Conservation (phyloP, 2,888 invertebrate genomes). For the Andrena chrysosceles region DNA sequence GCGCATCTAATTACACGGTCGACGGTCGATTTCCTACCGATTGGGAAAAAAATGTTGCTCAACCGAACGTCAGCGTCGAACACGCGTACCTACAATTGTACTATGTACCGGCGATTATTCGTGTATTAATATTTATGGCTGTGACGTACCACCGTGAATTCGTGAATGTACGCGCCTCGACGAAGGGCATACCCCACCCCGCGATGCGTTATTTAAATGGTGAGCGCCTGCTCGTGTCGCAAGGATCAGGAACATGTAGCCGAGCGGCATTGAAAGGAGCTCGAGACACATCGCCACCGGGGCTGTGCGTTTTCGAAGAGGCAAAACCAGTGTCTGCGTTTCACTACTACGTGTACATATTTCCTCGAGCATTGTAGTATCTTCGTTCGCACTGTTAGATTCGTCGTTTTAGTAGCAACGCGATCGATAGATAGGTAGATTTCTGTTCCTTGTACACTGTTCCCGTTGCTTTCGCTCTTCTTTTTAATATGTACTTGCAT, state of each 20-base stretch:
- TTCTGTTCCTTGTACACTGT: background rate
- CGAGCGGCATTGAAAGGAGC: conserved; percentile 10
- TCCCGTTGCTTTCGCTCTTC: background rate
- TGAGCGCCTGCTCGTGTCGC: conserved; percentile 30
- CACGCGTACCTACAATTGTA: conserved; percentile 23
- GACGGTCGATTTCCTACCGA: background rate
- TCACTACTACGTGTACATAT: conserved; percentile 30
- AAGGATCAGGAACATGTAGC: conserved; percentile 31
- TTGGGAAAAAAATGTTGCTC: conserved; percentile 24
- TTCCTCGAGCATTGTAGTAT: conserved; percentile 16
- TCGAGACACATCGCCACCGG: conserved; percentile 11
- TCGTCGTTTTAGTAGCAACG: background rate
- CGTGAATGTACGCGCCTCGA: conserved; percentile 41
- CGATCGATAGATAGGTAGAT: conserved; percentile 3
- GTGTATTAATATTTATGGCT: conserved; percentile 55
- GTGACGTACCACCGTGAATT: conserved; percentile 49
- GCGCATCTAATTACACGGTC: conserved; percentile 18
- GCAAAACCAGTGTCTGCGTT: conserved; percentile 35
- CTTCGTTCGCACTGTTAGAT: conserved; percentile 7
- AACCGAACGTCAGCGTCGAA: conserved; percentile 28
- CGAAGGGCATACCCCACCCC: conserved; percentile 28
- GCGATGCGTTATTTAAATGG: conserved; percentile 42
- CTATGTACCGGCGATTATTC: conserved; percentile 26
- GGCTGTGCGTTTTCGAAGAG: conserved; percentile 21
- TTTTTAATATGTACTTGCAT: conserved; percentile 3